Conservation (phyloP, 2,888 invertebrate species). For the Ormyrus nitidulus region DNA sequence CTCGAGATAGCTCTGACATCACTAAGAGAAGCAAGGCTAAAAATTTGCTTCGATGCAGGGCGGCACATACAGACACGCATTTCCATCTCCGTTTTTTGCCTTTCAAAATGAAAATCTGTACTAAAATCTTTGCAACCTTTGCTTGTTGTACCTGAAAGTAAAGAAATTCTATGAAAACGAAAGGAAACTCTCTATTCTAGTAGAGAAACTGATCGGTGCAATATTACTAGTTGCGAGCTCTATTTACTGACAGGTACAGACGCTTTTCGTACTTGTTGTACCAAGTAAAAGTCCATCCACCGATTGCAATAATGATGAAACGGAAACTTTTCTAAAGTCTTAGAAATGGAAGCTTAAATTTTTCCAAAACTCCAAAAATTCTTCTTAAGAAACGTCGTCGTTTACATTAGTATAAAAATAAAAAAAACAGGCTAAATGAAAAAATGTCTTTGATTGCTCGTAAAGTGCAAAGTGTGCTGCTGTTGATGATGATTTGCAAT, state of each 20-base stretch:
- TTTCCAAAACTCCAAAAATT: no score
- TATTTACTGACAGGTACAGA: conserved; percentile 7
- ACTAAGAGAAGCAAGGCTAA: conserved; percentile 21
- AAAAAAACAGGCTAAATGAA: not conserved
- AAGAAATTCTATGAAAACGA: not conserved
- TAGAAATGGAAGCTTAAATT: not conserved
- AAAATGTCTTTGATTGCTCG: no score
- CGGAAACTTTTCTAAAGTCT: not conserved
- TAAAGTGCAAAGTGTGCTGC: no score
- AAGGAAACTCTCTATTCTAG: not conserved
- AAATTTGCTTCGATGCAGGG: not conserved
- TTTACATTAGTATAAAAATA: no score
- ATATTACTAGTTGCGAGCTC: not conserved
- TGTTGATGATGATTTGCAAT: no score
- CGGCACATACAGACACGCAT: conserved; percentile 1
- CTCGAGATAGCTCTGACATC: conserved; percentile 40
- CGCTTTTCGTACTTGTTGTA: conserved; percentile 9
- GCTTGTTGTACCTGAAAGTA: conserved; percentile 20
- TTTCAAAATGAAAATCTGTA: not conserved
- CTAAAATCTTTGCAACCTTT: conserved; percentile 6
- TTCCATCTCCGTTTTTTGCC: conserved; percentile 8
- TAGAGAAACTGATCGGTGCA: conserved; percentile 24
- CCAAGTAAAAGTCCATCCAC: conserved; percentile 25
- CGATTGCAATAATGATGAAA: conserved; percentile 17
- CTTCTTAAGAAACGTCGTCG: no score